phyloP scores from a whole-genome alignment of 2,113 vertebrate genomes.

The Okapia johnstoni region DNA sequence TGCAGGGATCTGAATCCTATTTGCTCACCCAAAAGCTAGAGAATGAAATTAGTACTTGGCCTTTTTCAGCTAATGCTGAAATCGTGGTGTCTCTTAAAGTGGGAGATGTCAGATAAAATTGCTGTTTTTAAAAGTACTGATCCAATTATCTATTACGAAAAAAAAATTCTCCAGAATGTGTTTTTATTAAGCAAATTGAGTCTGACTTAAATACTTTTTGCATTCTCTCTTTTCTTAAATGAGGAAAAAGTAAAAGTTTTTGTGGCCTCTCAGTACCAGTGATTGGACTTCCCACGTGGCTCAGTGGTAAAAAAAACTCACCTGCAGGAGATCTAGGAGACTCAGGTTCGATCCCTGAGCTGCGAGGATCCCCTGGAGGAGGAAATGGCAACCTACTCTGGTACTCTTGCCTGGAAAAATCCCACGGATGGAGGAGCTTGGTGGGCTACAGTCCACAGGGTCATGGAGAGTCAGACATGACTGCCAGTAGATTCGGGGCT shows the following conservation, averaged over 20 bases:
- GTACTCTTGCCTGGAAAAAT: not conserved
- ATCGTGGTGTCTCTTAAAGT: not conserved
- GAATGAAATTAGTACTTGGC: not conserved
- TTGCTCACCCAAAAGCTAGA: not conserved
- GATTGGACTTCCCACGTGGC: not conserved
- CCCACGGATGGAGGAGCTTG: fast-evolving
- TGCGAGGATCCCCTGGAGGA: not conserved
- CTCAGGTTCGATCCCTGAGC: not conserved
- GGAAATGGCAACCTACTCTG: not conserved
- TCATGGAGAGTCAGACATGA: not conserved
- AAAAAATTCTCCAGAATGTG: not conserved
- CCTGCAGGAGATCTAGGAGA: not conserved
- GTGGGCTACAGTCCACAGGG: not conserved
- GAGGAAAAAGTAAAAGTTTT: not conserved
- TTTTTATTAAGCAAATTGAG: not conserved
- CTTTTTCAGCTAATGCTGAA: not conserved
- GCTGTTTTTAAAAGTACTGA: not conserved
- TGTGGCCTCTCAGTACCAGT: not conserved
- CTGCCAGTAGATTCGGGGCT: not conserved
- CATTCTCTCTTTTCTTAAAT: not conserved
- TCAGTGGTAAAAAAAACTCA: not conserved
- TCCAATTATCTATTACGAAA: not conserved
- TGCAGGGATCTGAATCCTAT: not conserved
- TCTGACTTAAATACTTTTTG: not conserved
- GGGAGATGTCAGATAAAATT: not conserved